A percentile compares a stretch with the other conserved stretches of the same genome.
Evolutionary conservation across 2,888 invertebrate species (phyloP).

Genomic region (Agriopis marginaria): DNA sequence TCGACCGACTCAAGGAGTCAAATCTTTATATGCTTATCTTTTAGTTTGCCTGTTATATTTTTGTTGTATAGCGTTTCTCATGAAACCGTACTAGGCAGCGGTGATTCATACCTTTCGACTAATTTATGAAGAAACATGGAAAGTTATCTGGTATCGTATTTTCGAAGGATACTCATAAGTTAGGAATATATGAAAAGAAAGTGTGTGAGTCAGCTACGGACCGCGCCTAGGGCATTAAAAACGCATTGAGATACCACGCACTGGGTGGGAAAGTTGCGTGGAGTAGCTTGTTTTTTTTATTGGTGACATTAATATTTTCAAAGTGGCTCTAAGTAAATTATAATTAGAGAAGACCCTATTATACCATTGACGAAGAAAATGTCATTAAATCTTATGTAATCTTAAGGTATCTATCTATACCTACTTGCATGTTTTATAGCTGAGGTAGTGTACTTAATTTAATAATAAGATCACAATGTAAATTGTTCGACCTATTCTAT

Average conservation of each 20-base stretch:
- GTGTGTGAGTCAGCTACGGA: slow-evolving; percentile 36
- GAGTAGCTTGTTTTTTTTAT: background rate
- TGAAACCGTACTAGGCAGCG: background rate
- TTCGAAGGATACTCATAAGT: slow-evolving; percentile 3
- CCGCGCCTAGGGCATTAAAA: slow-evolving; percentile 29
- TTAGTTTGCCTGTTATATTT: background rate
- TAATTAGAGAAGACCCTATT: too few relatives aligned
- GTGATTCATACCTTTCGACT: slow-evolving; percentile 12
- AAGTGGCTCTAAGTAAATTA: too few relatives aligned
- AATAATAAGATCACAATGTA: too few relatives aligned
- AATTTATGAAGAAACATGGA: background rate
- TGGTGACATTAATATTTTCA: too few relatives aligned
- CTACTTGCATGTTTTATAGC: too few relatives aligned
- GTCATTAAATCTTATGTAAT: too few relatives aligned
- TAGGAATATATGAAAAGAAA: slow-evolving; percentile 28
- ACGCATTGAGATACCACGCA: slow-evolving; percentile 21
- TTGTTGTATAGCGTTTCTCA: background rate
- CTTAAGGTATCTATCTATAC: too few relatives aligned
- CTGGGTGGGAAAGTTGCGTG: background rate
- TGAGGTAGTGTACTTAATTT: too few relatives aligned
- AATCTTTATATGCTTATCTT: too few relatives aligned
- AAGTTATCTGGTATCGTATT: slow-evolving; percentile 12
- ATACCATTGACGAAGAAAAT: too few relatives aligned
- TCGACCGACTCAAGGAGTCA: too few relatives aligned
- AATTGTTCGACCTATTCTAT: too few relatives aligned